These are phyloP conservation scores for Acanthacorydalis orientalis DNA, from an alignment of 2,888 invertebrate genomes.

Conservation along the genomic window DNA sequence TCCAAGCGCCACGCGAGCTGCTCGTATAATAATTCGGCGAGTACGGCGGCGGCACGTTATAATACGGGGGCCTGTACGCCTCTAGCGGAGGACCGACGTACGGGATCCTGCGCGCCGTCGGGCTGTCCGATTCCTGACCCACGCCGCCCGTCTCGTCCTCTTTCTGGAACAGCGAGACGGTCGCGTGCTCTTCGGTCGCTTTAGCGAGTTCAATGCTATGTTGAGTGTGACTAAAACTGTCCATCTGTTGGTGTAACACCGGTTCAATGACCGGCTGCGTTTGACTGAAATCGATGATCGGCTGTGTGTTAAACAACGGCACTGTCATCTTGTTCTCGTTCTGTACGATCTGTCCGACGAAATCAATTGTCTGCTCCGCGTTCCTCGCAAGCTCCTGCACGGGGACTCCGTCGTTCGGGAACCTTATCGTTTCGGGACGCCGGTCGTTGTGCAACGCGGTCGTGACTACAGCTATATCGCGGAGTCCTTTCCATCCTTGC, in stretches of 20 bases:
- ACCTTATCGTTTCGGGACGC: not conserved
- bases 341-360: not conserved
- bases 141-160: not conserved
- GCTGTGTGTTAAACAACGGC: too few species aligned
- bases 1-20: slow-evolving; percentile 10
- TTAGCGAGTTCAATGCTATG: not conserved
- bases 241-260: not conserved
- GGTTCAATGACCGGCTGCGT: not conserved
- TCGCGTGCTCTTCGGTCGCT: not conserved
- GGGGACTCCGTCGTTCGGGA: too few species aligned
- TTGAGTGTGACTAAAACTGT: not conserved
- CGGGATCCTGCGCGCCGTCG: not conserved
- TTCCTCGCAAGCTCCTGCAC: not conserved
- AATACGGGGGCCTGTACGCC: not conserved
- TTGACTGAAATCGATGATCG: not conserved
- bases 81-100: too few species aligned
- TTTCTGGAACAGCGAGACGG: not conserved
- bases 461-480: too few species aligned
- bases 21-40: not conserved
- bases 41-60: not conserved
- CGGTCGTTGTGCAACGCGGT: not conserved
- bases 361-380: not conserved
- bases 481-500: too few species aligned
- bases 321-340: too few species aligned
- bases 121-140: too few species aligned